Evolutionary conservation across 2,113 vertebrate species (phyloP).

Genomic region (Verasper variegatus): DNA sequence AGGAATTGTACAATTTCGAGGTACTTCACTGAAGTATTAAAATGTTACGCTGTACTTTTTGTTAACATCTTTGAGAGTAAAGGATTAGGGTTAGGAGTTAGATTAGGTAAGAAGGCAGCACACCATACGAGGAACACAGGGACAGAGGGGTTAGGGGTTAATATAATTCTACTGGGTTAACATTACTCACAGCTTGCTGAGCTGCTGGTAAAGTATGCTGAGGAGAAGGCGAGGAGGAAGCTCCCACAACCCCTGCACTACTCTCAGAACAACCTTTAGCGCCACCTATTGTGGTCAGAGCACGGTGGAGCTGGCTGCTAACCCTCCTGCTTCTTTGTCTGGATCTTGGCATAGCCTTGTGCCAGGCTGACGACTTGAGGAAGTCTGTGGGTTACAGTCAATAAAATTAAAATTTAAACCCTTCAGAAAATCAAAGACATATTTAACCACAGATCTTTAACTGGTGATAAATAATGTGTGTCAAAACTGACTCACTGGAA

Average conservation of each 20-base stretch:
- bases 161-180: not conserved
- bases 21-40: too few species aligned
- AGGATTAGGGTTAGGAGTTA: too few species aligned
- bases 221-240: not conserved
- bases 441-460: conserved; percentile 5
- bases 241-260: not conserved
- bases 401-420: not conserved
- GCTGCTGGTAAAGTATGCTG: not conserved
- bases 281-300: not conserved
- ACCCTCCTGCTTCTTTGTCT: not conserved
- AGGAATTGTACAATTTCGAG: too few species aligned
- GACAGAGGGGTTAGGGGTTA: not conserved
- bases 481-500: conserved; percentile 22
- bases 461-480: conserved; percentile 2
- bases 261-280: not conserved
- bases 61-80: too few species aligned
- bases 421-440: not conserved
- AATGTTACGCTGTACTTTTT: too few species aligned
- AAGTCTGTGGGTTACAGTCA: not conserved
- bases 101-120: too few species aligned
- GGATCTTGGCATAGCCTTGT: not conserved
- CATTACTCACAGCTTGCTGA: not conserved
- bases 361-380: not conserved
- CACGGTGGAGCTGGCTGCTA: not conserved
- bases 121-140: too few species aligned